Evolutionary conservation across 2,888 invertebrate genomes (phyloP), one percentile per base, ranked within the genome.

Genomic region (Xanthorhoe spadicearia): DNA sequence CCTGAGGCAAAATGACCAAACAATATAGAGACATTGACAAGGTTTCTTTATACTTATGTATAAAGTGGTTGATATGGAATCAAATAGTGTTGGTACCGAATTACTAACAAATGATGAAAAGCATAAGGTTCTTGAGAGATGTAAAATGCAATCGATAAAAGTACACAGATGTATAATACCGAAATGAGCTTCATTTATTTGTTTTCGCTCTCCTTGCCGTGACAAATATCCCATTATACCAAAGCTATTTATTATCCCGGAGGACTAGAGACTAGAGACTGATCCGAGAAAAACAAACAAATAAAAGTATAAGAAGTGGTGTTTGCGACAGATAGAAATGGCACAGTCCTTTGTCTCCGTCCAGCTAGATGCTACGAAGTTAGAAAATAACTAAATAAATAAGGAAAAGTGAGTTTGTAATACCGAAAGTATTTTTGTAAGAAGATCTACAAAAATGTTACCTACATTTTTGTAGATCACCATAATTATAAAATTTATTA

Each of bases 221-320:
- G 61, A 69, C 43, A 66, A 57, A 64, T 59, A 66, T 35, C 48
- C 43, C 35, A 61, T 35, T 43, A 10, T 15, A 50, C 7, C 46
- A 58, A 18, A 13, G 48, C 46, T 38, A 67, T 65, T 69, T 66
- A 66, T 63, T 55, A 18, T 13, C 32, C 43, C 28, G 28, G 49
- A 55, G 13, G 18, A 50, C 46, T 19, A 9, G 23, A 35, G 8
- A 48, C 15, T 49, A 23, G 35, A 28, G 57, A 23, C 60, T 43
- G 61, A 60, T 64, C 66, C 71, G 15, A 74, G 56, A 73, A 75
- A 71, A 79, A 76, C 75, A 79, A 80, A 71, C 74, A 79, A 80
- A 71, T 67, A 72, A 72, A 79, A 48, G 61, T 46, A 73, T 61
- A 70, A 65, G 70, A 75, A 72, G 32, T 32, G 60, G 62, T 66